Conservation (phyloP, 2,888 invertebrate genomes). For the Melieria picta region DNA sequence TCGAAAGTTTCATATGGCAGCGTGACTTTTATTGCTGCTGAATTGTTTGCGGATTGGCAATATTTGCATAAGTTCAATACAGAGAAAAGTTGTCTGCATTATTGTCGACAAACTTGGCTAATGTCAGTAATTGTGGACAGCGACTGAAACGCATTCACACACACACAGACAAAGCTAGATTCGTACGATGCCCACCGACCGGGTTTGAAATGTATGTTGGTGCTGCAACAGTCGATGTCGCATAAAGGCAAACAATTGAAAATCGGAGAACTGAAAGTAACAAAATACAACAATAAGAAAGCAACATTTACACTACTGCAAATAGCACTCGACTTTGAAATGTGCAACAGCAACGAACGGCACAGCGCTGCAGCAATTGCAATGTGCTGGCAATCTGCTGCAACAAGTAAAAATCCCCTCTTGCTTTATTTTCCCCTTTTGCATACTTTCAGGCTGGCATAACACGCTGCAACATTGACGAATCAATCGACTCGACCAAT, state of each 20-base stretch:
- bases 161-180: not conserved
- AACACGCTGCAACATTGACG: slow-evolving; percentile 66
- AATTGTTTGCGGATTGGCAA: too few relatives aligned
- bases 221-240: not conserved
- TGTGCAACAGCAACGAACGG: not conserved
- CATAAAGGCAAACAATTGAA: not conserved
- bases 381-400: too few relatives aligned
- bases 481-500: slow-evolving; percentile 64
- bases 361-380: too few relatives aligned
- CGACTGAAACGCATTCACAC: not conserved
- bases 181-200: not conserved
- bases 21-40: too few relatives aligned
- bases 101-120: not conserved
- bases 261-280: not conserved
- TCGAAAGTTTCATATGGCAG: too few relatives aligned
- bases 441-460: slow-evolving; percentile 60
- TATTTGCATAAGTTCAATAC: too few relatives aligned
- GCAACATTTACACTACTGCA: not conserved
- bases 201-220: not conserved
- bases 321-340: not conserved
- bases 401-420: not conserved
- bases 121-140: not conserved
- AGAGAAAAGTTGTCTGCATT: too few relatives aligned
- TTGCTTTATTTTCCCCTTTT: slow-evolving; percentile 15
- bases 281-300: not conserved